Conservation (phyloP, 2,113 vertebrate species). For the Dunckerocampus dactyliophorus region DNA sequence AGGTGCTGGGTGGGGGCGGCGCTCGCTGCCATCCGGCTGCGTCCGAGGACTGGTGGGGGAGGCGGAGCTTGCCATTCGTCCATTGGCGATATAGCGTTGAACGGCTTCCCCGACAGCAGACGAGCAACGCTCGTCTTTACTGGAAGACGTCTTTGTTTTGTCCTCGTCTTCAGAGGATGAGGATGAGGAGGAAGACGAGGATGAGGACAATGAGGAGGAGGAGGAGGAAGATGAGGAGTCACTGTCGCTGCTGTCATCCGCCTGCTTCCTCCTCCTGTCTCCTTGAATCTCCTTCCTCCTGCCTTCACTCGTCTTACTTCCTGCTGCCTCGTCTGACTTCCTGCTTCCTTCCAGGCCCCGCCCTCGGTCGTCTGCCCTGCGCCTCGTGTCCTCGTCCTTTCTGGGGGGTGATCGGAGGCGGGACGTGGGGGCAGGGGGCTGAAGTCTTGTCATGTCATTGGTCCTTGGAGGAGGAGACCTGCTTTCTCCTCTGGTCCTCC, state of each 20-base stretch:
- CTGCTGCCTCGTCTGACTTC: conserved; percentile 1
- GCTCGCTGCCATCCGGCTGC: neutral
- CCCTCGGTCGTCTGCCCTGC: conserved; percentile 14
- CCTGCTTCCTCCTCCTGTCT: conserved; percentile 47
- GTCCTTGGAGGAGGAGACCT: conserved; percentile 30
- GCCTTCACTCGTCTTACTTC: conserved; percentile 2
- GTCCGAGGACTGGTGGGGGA: neutral
- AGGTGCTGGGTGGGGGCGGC: neutral
- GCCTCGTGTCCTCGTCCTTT: conserved; percentile 25
- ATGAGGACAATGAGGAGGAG: conserved; percentile 53
- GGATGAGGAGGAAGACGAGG: conserved; percentile 55
- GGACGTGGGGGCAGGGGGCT: neutral
- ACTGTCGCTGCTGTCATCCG: conserved; percentile 54
- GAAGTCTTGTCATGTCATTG: conserved; percentile 19
- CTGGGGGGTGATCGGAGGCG: conserved; percentile 19
- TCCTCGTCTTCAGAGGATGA: conserved; percentile 63
- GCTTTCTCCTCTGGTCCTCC: conserved; percentile 42
- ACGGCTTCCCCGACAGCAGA: conserved; percentile 37
- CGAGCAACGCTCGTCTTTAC: neutral
- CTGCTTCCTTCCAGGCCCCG: conserved; percentile 1
- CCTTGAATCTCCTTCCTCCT: conserved; percentile 56
- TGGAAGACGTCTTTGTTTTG: conserved; percentile 18
- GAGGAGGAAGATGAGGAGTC: conserved; percentile 67
- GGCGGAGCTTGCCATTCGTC: conserved; percentile 21
- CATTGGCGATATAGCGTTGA: conserved; percentile 45